Evolutionary conservation across 92 coral and sea anemone species (phyloP), one percentile per base, ranked within the genome.

Genomic region (Parazoanthus swiftii): DNA sequence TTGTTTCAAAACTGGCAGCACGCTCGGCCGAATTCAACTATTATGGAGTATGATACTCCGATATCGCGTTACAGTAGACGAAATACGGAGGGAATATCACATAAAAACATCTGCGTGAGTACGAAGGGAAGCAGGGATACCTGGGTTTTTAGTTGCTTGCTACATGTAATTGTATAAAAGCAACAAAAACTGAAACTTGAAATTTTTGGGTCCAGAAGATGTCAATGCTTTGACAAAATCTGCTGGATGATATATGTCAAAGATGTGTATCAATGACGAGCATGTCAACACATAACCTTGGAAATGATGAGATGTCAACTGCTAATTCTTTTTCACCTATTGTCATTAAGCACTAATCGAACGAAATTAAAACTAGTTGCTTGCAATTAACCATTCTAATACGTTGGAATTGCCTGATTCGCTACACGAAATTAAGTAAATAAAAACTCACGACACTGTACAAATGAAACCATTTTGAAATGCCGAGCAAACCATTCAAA

Each of bases 401-500:
- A 83, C 66, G 36, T 37, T 46, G 29, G 66, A 84, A 72, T 71
- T 72, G 44, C 87, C 79, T 43, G 79, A 84, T 84, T 84, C 79
- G 79, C 87, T 73, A 48, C 54, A 43, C 87, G 48, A 84, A 71
- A 84, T 71, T 84, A 33, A 26, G 67, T 73, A 84, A 84, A 84
- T 48, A 84, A 71, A 80, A 84, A 23, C 66, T 48, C 29, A 14
- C 38, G 58, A 72, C 37, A 70, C 15, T 9, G 67, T 25, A 42
- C 76, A 81, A 63, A 81, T 36, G 54, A 50, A 92, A 88, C 79
- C 93, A 91, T 89, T 91, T 91, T 81, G 88, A 89, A 88, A 66
- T 84, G 77, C 77, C 79, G 39, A 76, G 90, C 89, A 92, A 90
- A 91, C 92, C 93, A 94, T 90, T 94, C 90, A 86, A 90, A 92